Evolutionary conservation across 2,888 invertebrate genomes (phyloP).

Genomic region (Phaedon cochleariae): DNA sequence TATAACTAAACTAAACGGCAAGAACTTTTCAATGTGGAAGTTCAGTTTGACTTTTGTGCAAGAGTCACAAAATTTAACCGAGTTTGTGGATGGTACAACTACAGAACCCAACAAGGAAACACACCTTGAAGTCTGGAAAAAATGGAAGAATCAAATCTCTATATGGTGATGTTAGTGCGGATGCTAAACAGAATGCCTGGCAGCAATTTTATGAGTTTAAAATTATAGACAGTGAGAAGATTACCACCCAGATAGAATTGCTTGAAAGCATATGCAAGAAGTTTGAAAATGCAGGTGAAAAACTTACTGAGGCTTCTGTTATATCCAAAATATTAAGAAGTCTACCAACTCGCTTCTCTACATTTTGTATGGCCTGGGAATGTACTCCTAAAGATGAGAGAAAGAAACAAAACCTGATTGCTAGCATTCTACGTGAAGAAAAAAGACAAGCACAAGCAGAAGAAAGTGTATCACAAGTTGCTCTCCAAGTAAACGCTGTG

Average conservation of each 20-base stretch:
- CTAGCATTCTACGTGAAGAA: slow-evolving; percentile 1
- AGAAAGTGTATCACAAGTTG: slow-evolving; percentile 9
- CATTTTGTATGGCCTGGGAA: no score
- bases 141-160: background rate
- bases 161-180: slow-evolving; percentile 10
- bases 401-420: background rate
- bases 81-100: slow-evolving; percentile 17
- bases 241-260: background rate
- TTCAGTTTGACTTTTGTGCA: slow-evolving; percentile 21
- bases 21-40: no score
- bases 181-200: slow-evolving; percentile 16
- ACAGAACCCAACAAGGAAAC: slow-evolving; percentile 11
- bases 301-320: no score
- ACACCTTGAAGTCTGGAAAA: no score
- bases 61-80: slow-evolving; percentile 9
- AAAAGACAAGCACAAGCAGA: background rate
- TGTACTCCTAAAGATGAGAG: slow-evolving; percentile 7
- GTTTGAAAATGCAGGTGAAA: slow-evolving; percentile 10
- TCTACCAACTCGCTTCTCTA: no score
- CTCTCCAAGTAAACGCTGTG: background rate
- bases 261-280: background rate
- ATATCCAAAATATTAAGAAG: no score
- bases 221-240: background rate
- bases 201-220: slow-evolving; percentile 15
- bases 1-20: slow-evolving; percentile 23